phyloP scores from a whole-genome alignment of 1,140 invertebrate genomes.

The Drosophila lini region DNA sequence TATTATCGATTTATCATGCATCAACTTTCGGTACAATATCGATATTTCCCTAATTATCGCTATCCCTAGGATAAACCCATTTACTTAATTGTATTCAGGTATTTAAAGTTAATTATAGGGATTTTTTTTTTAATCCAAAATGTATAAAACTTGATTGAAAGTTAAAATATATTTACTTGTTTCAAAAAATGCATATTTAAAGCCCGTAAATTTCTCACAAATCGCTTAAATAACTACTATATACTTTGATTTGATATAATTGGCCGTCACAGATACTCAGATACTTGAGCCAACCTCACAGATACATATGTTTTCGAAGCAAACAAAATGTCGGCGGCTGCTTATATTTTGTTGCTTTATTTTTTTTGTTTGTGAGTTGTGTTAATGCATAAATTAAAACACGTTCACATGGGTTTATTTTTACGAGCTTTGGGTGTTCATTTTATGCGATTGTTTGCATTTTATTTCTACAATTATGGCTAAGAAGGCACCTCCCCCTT shows the following conservation, averaged over 20 bases:
- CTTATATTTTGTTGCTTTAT: neutral
- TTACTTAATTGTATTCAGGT: neutral
- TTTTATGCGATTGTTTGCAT: conserved; percentile 53
- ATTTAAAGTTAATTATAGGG: neutral
- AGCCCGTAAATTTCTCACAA: neutral
- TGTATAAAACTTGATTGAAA: neutral
- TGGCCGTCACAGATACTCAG: conserved; percentile 61
- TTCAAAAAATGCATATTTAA: conserved; percentile 9
- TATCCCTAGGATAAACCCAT: neutral
- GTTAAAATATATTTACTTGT: neutral
- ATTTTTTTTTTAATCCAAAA: neutral
- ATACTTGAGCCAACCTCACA: conserved; percentile 15
- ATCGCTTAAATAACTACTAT: conserved; percentile 20
- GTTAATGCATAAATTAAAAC: conserved; percentile 70
- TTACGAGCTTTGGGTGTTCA: conserved; percentile 12
- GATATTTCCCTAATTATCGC: too few relatives aligned
- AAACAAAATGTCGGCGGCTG: conserved; percentile 75
- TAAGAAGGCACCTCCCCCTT: conserved; percentile 27
- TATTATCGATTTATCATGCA: too few relatives aligned
- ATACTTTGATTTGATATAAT: conserved; percentile 73
- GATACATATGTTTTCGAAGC: conserved; percentile 22
- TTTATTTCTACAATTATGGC: conserved; percentile 57
- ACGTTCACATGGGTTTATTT: conserved; percentile 48
- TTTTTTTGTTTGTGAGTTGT: conserved; percentile 20
- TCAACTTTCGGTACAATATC: too few relatives aligned